phyloP scores from a whole-genome alignment of 2,113 vertebrate species.

The Rhinichthys klamathensis region DNA sequence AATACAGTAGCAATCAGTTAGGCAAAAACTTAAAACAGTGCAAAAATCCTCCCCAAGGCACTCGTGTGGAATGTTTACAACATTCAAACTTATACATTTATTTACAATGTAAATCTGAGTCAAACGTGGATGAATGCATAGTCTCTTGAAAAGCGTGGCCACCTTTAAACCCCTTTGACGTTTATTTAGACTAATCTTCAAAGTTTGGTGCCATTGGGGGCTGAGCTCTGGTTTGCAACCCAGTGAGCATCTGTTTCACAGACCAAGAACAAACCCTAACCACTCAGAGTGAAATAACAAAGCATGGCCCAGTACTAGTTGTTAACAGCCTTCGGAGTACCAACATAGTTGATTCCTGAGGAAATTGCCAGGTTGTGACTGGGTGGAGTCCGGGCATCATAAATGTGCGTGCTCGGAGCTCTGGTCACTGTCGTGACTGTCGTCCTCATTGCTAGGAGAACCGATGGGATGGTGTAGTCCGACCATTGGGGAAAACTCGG shows the following conservation, averaged over 20 bases:
- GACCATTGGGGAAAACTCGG: slow-evolving; percentile 91
- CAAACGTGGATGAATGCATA: slow-evolving; percentile 14
- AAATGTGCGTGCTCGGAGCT: slow-evolving; percentile 96
- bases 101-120: slow-evolving; percentile 48
- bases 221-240: slow-evolving; percentile 13
- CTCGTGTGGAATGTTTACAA: slow-evolving; percentile 81
- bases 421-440: slow-evolving; percentile 97
- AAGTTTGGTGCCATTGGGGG: not conserved
- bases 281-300: not conserved
- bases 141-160: slow-evolving; percentile 12
- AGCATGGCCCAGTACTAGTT: slow-evolving; percentile 29
- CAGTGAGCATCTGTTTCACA: slow-evolving; percentile 39
- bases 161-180: not conserved
- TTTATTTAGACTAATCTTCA: slow-evolving; percentile 19
- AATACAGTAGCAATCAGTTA: slow-evolving; percentile 61
- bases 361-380: slow-evolving; percentile 67
- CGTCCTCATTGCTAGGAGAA: slow-evolving; percentile 88
- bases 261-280: slow-evolving; percentile 30
- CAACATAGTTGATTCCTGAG: slow-evolving; percentile 83
- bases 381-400: slow-evolving; percentile 79
- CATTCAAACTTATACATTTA: slow-evolving; percentile 57
- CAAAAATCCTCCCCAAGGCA: slow-evolving; percentile 77
- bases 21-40: slow-evolving; percentile 75
- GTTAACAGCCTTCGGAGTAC: slow-evolving; percentile 73
- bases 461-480: slow-evolving; percentile 89